A percentile compares a stretch with the other conserved stretches of the same genome.
These are phyloP conservation scores for Cyclophora albipunctata DNA, from an alignment of 2,888 invertebrate species.

Conservation along the genomic window DNA sequence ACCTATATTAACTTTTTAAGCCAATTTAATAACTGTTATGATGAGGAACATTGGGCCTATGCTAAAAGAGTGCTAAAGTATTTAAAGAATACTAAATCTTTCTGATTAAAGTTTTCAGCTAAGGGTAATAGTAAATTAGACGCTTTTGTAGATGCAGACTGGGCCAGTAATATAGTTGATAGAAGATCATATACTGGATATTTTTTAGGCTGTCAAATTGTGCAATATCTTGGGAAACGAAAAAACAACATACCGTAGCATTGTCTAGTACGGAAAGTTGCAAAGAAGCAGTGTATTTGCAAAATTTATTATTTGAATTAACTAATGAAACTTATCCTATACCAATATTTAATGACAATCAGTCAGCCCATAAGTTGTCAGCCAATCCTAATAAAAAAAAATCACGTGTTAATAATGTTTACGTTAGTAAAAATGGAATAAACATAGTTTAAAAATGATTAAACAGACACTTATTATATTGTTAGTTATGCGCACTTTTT, in stretches of 20 bases:
- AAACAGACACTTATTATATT: too few species aligned
- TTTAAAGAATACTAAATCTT: not conserved
- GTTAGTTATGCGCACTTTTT: too few species aligned
- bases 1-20: conserved; percentile 4
- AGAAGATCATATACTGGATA: conserved; percentile 10
- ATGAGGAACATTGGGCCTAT: not conserved
- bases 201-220: conserved; percentile 7
- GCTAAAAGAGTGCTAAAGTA: conserved; percentile 12
- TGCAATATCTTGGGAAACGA: conserved; percentile 13
- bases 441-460: too few species aligned
- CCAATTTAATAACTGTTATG: conserved; percentile 2
- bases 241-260: conserved; percentile 8
- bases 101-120: not conserved
- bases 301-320: conserved; percentile 2
- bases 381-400: not conserved
- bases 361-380: conserved; percentile 3
- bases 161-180: conserved; percentile 3
- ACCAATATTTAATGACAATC: conserved; percentile 4
- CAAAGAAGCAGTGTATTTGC: conserved; percentile 19
- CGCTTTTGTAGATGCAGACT: not conserved
- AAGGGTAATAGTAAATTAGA: not conserved
- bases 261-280: not conserved
- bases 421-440: too few species aligned
- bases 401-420: too few species aligned
- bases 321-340: not conserved